Base-by-base conservation (phyloP, 2,113 vertebrate species). In the Trochalopteron elliotii region DNA sequence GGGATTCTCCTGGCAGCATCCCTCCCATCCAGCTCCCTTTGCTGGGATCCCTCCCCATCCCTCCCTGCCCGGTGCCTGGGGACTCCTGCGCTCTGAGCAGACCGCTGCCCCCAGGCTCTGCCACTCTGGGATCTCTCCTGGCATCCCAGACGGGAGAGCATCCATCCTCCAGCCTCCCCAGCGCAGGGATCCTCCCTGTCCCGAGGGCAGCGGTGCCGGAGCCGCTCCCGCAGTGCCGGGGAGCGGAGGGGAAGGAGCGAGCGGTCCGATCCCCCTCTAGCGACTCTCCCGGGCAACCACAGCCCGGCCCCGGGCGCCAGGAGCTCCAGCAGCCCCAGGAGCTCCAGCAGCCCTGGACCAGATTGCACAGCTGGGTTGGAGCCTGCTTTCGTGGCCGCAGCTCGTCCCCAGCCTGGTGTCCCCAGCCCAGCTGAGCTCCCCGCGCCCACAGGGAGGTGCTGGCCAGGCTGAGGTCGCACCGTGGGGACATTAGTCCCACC, bases 251-350 rank as follows among this genome's bases (percentile, higher is more conserved):
- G 25, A 30, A 18, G 9, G 11, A 82, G 83, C 15, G 8, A 92
- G 44, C 8, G 70, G 40, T 60, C 55, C 21, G 64, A 83, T 86
- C 95, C 77, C 96, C 96, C 92, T 94, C 94, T 97, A 97, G 96
- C 22, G 96, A 91, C 94, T 44, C 30, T 4, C 7, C 31, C 21
- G 10, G 37, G 95, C 68, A 90, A 93, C 1, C 75, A 79, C 96
- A 96, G 64, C 50, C 65, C 9, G 5, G 77, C 72, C 25, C 2
- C 4, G 60, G 45, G 55, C 55, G 10, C 9, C 64, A 1, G 35
- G 8, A 56, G 53, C 50, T 30, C 52, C 52, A 11, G 50, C 50
- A 52, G 52, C 55, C 6, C 24, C 55, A 1, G 37, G 37, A 4
- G 80, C 67, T 15, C 55, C 71, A 10, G 67, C 49, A 47, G 55